These are phyloP conservation scores for Mesorhabditis belari DNA, from an alignment of 2,888 invertebrate genomes.

Conservation along the genomic window DNA sequence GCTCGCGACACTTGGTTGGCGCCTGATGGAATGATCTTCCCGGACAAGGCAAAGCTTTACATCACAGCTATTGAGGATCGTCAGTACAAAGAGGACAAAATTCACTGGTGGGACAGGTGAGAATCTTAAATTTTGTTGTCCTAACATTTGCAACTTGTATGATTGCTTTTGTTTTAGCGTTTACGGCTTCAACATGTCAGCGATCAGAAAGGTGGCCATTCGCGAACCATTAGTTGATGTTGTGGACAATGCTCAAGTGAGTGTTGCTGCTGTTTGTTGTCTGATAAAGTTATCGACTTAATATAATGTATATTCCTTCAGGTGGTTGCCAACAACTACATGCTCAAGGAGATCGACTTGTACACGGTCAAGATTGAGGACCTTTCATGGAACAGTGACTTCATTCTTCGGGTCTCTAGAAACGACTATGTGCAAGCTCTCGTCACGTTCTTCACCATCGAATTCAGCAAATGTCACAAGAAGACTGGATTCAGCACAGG, in stretches of 20 bases:
- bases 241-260: conserved; percentile 95
- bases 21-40: conserved; percentile 78
- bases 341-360: conserved; percentile 85
- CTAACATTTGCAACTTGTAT: too few species aligned
- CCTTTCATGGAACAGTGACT: conserved; percentile 79
- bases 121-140: too few species aligned
- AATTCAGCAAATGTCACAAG: conserved; percentile 98
- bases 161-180: conserved; percentile 91
- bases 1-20: conserved; percentile 94
- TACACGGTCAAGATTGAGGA: conserved; percentile 94
- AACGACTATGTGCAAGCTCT: conserved; percentile 68
- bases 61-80: conserved; percentile 78
- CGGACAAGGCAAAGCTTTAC: conserved; percentile 82
- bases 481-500: conserved; percentile 90
- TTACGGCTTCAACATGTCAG: conserved; percentile 98
- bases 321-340: conserved; percentile 88
- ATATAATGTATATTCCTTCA: too few species aligned
- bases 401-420: conserved; percentile 55
- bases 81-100: conserved; percentile 99
- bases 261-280: too few species aligned
- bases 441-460: conserved; percentile 97
- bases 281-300: too few species aligned
- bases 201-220: conserved; percentile 92
- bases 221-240: conserved; percentile 96
- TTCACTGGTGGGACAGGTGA: conserved; percentile 80